Evolutionary conservation across 2,113 vertebrate genomes (phyloP).

Genomic region (Tapirus terrestris): DNA sequence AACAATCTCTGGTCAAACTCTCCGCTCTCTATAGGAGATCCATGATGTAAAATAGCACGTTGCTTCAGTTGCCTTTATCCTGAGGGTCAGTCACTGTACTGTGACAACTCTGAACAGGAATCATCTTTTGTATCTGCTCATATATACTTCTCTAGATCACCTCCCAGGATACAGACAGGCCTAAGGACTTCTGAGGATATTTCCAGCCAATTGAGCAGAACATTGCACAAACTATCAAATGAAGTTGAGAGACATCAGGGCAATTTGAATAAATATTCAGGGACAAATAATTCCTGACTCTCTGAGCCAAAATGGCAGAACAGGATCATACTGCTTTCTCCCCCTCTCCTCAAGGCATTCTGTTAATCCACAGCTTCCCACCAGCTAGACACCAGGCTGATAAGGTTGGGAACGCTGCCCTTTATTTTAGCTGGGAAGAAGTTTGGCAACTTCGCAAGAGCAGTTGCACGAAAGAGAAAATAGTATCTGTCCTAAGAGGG

Average conservation of each 20-base stretch:
- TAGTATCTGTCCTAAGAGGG: constrained; percentile 11
- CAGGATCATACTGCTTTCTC: neutral
- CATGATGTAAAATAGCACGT: neutral
- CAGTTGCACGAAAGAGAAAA: neutral
- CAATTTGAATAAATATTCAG: neutral
- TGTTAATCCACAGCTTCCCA: neutral
- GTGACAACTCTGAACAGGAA: neutral
- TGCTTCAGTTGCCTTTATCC: neutral
- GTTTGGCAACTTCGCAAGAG: constrained; percentile 3
- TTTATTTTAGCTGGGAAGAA: constrained; percentile 25
- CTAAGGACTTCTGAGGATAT: neutral
- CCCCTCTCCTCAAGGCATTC: neutral
- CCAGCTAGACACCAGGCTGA: neutral
- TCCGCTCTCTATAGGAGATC: neutral
- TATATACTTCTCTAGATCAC: neutral
- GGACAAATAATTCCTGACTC: neutral
- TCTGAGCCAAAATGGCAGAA: neutral
- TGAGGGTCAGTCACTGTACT: neutral
- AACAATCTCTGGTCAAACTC: neutral
- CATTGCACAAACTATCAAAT: neutral
- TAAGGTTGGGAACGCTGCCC: neutral
- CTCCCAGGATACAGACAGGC: neutral
- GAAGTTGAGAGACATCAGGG: neutral
- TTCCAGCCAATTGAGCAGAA: neutral
- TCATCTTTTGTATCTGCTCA: neutral